A percentile compares a stretch with the other conserved stretches of the same genome.
Conservation (phyloP, 1,140 invertebrate species). For the Ganaspis sp. region DNA sequence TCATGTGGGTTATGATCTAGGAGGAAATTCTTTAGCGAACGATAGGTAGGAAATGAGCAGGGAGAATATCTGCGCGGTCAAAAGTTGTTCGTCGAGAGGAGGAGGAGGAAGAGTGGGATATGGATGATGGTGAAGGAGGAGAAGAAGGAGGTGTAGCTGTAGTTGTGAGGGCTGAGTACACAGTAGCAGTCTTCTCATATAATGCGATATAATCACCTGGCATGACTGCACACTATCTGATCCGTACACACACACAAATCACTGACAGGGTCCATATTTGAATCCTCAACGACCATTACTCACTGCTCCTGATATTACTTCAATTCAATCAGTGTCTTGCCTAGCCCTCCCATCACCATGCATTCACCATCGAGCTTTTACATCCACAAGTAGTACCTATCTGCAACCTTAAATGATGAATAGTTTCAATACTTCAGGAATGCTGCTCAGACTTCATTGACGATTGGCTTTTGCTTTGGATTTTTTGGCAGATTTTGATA, state of each 20-base stretch:
- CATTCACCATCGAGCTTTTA: slow-evolving; percentile 53
- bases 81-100: slow-evolving; percentile 65
- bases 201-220: slow-evolving; percentile 77
- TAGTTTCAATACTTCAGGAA: slow-evolving; percentile 66
- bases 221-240: slow-evolving; percentile 77
- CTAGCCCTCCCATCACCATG: slow-evolving; percentile 46
- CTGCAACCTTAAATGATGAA: slow-evolving; percentile 63
- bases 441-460: slow-evolving; percentile 66
- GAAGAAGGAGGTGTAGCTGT: slow-evolving; percentile 49
- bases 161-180: slow-evolving; percentile 71
- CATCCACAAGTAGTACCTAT: slow-evolving; percentile 52
- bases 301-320: slow-evolving; percentile 77
- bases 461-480: slow-evolving; percentile 57
- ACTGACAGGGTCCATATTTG: slow-evolving; percentile 69
- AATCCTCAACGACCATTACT: slow-evolving; percentile 74
- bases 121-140: slow-evolving; percentile 52
- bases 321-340: slow-evolving; percentile 77
- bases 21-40: slow-evolving; percentile 29
- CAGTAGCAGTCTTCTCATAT: slow-evolving; percentile 76
- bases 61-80: slow-evolving; percentile 37
- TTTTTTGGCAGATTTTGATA: too few relatives aligned
- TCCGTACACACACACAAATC: slow-evolving; percentile 67
- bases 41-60: slow-evolving; percentile 15
- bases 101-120: slow-evolving; percentile 45
- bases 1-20: neutral